Conservation (phyloP, 2,113 vertebrate genomes). For the Rhynchomys soricoides region DNA sequence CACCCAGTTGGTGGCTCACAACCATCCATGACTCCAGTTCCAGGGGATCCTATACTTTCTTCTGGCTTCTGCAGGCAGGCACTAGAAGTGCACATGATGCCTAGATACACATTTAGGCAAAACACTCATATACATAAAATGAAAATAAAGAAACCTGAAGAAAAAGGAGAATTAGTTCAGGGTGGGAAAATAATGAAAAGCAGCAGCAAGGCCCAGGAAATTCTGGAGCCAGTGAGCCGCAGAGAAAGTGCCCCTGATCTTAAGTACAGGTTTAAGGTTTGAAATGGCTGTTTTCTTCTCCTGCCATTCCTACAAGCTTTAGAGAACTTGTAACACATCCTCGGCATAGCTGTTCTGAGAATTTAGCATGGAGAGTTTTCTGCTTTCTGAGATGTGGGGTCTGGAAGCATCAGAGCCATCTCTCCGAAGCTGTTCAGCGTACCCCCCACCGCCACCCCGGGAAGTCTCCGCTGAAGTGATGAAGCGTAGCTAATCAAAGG, state of each 20-base stretch:
- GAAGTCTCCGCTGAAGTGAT: not conserved
- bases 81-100: not conserved
- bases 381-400: not conserved
- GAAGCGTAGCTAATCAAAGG: not conserved
- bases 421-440: not conserved
- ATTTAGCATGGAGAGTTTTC: constrained; percentile 83
- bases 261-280: not conserved
- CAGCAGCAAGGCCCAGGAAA: not conserved
- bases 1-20: not conserved
- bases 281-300: constrained; percentile 68
- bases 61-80: not conserved
- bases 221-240: not conserved
- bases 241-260: not conserved
- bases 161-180: not conserved
- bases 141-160: not conserved
- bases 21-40: not conserved
- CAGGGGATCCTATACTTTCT: not conserved
- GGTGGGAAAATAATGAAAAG: not conserved
- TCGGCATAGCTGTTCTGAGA: constrained; percentile 90
- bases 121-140: not conserved
- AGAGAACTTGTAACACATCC: constrained; percentile 89
- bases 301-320: constrained; percentile 81
- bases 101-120: not conserved
- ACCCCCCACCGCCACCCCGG: no score
- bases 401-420: not conserved